A percentile compares a stretch with the other conserved stretches of the same genome.
Evolutionary conservation across 2,888 invertebrate species (phyloP).

Genomic region (Cataglyphis livida): DNA sequence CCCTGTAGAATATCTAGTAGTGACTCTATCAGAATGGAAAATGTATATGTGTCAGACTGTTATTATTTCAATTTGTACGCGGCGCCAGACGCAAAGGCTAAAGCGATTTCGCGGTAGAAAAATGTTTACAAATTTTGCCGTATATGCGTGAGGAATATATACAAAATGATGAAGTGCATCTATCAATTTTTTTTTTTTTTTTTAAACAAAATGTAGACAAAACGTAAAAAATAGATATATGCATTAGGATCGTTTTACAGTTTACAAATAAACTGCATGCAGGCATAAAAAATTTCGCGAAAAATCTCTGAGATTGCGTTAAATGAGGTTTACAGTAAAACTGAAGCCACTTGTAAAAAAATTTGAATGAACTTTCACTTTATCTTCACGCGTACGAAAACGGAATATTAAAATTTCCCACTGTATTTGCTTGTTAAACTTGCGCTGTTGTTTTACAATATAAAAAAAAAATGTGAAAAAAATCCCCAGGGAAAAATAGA

Average conservation of each 20-base stretch:
- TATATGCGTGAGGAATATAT: neutral
- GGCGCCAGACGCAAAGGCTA: constrained; percentile 22
- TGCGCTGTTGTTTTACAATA: neutral
- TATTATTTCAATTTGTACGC: constrained; percentile 48
- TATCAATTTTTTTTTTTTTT: neutral
- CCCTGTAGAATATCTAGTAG: constrained; percentile 34
- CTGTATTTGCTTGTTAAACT: neutral
- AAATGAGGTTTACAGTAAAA: neutral
- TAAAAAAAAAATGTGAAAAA: neutral
- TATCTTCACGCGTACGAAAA: neutral
- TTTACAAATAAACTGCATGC: neutral
- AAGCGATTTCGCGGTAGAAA: constrained; percentile 22
- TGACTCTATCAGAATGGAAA: constrained; percentile 53
- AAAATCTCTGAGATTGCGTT: neutral
- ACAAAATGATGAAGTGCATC: neutral
- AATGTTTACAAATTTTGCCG: constrained; percentile 8
- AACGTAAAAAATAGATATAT: neutral
- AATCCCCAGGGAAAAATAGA: neutral
- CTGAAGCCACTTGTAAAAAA: neutral
- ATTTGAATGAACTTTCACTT: neutral
- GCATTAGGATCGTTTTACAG: neutral
- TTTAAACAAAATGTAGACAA: neutral
- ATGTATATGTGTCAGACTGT: constrained; percentile 29
- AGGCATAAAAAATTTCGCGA: neutral
- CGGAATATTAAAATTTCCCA: neutral